Conservation (phyloP, 1,140 invertebrate genomes). For the Elysia chlorotica region DNA sequence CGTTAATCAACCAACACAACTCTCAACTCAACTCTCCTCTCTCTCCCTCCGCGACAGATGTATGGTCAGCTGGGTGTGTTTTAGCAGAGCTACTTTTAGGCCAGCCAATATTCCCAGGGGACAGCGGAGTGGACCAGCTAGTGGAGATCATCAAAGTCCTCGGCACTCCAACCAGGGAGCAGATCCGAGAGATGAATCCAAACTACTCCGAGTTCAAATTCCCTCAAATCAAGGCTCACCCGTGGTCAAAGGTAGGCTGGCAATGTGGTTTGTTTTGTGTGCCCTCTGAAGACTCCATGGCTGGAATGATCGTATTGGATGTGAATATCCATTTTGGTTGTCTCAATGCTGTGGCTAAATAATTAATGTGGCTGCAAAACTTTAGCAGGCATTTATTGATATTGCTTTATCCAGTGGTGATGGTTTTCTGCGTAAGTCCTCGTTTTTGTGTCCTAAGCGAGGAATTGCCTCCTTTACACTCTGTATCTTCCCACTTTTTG, state of each 20-base stretch:
- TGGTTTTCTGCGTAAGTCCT: too few species aligned
- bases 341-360: neutral
- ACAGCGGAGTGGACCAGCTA: conserved; percentile 98
- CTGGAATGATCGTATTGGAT: too few species aligned
- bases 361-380: too few species aligned
- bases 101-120: conserved; percentile 98
- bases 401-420: too few species aligned
- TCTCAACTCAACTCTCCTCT: too few species aligned
- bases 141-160: conserved; percentile 99
- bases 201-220: conserved; percentile 99
- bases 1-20: too few species aligned
- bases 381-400: too few species aligned
- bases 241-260: conserved; percentile 92
- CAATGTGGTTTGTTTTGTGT: neutral
- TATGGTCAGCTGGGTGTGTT: conserved; percentile 99
- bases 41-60: conserved; percentile 83
- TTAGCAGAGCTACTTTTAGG: conserved; percentile 95
- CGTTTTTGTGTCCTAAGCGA: too few species aligned
- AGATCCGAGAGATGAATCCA: conserved; percentile 99
- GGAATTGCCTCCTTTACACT: too few species aligned
- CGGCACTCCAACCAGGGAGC: conserved; percentile 97
- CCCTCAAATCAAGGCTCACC: conserved; percentile 99
- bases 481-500: too few species aligned
- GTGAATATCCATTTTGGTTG: too few species aligned
- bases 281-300: too few species aligned